Base-by-base conservation (phyloP, 2,888 invertebrate species). In the Eumacrocentrus americanus region DNA sequence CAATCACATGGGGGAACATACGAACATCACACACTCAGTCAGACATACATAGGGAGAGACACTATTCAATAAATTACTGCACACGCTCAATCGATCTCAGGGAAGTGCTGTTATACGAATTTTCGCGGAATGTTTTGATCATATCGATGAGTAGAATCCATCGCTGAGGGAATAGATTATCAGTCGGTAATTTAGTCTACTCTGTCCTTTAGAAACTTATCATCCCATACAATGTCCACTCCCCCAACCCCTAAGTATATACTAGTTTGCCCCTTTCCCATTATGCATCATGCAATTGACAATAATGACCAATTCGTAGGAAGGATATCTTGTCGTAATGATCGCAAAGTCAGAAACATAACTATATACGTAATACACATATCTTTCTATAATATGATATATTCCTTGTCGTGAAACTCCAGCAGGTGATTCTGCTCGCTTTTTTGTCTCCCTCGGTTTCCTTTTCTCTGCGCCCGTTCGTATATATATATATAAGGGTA, bases 161-260 rank as follows among this genome's bases (percentile, higher is more conserved):
- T 34, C 23, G 7, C 11, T 5, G 23, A 35, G 16, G 18, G 22
- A 14, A 12, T 20, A 35, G 14, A 55, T 37, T 47, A 29, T 56
- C 37, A 23, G 56, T 56, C 29, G 47, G 16, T 56, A 47, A 47
- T 46, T 47, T 7, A 23, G 47, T 4, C 2, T 0, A 12, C 46
- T 47, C 16, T 4, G 7, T 16, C 16, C 9, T 3, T 34, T 54
- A 46, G 42, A 20, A 44, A 46, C 34, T 12, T 3, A 3, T 12
- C 29, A 16, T 23, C 18, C 1, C 1, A n/a, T n/a, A n/a, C n/a
- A n/a, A n/a, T n/a, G n/a, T n/a, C n/a, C n/a, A n/a, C n/a, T 23
- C 9, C 12, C 22, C n/a, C 16, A 12, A 37, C 22, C 11, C 16
- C 20, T 18, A n/a, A n/a, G n/a, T n/a, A 9, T 9, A 29, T 29